These are phyloP conservation scores for Callopanchax toddi DNA, from an alignment of 2,113 vertebrate species.

Conservation along the genomic window DNA sequence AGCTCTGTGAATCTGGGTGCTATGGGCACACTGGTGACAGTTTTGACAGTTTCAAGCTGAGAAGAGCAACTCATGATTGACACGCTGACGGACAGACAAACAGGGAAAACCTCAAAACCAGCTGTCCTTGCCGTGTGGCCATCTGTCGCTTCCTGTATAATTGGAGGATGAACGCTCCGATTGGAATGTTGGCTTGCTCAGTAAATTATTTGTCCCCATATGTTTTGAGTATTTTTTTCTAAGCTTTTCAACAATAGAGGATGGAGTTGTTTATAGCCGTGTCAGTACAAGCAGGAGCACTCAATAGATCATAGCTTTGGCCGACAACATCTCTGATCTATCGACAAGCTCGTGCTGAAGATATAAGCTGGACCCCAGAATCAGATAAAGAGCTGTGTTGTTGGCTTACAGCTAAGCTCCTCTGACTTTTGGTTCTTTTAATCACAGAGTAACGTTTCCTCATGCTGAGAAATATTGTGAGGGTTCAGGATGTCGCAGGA, in stretches of 20 bases:
- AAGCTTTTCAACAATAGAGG: constrained; percentile 8
- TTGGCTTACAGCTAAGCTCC: constrained; percentile 66
- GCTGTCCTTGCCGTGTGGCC: constrained; percentile 56
- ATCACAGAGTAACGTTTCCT: constrained; percentile 56
- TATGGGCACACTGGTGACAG: constrained; percentile 50
- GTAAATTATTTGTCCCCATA: constrained; percentile 49
- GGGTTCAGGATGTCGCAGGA: constrained; percentile 43
- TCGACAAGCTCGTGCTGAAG: constrained; percentile 42
- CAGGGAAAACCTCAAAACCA: constrained; percentile 56
- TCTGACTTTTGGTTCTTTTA: constrained; percentile 74
- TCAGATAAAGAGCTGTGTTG: constrained; percentile 51
- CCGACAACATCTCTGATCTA: constrained; percentile 53
- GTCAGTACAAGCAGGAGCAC: constrained; percentile 8
- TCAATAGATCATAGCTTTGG: constrained; percentile 25
- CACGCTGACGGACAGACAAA: constrained; percentile 59
- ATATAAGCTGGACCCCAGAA: constrained; percentile 57
- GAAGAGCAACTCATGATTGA: constrained; percentile 57
- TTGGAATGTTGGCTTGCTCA: constrained; percentile 29
- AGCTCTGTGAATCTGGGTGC: constrained; percentile 20
- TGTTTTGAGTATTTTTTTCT: constrained; percentile 34
- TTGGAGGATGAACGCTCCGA: constrained; percentile 48
- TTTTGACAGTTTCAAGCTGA: constrained; percentile 46
- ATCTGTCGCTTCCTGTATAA: constrained; percentile 64
- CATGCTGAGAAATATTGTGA: constrained; percentile 45
- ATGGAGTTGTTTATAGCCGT: constrained; percentile 8